Conservation (phyloP, 2,113 vertebrate species). For the Bubo blakistoni region DNA sequence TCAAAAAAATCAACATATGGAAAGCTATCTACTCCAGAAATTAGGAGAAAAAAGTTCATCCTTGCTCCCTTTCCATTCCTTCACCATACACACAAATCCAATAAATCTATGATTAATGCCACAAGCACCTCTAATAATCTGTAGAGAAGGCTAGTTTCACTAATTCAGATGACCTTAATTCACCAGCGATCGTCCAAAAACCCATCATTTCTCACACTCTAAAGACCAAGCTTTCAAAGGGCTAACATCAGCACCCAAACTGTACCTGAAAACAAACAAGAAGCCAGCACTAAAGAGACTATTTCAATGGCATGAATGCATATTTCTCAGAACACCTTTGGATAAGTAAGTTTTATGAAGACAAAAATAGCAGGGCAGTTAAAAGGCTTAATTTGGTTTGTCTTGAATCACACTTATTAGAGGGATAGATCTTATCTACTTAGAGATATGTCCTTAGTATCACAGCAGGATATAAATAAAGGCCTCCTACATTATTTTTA, state of each 20-base stretch:
- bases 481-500: background rate
- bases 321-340: background rate
- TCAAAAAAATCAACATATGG: background rate
- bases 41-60: background rate
- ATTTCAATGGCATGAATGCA: background rate
- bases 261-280: background rate
- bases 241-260: background rate
- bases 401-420: background rate
- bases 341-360: background rate
- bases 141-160: background rate
- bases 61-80: background rate
- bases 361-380: background rate
- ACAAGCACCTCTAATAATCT: background rate
- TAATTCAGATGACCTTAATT: background rate
- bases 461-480: slow-evolving; percentile 21
- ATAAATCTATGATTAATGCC: background rate
- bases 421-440: background rate
- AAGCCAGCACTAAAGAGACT: background rate
- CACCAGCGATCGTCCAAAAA: background rate
- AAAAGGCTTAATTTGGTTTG: background rate
- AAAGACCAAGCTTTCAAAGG: background rate
- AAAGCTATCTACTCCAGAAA: background rate
- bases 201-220: background rate
- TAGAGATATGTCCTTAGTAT: background rate
- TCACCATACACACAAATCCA: background rate